phyloP scores from a whole-genome alignment of 2,888 invertebrate species.

The Ormyrus thymus region DNA sequence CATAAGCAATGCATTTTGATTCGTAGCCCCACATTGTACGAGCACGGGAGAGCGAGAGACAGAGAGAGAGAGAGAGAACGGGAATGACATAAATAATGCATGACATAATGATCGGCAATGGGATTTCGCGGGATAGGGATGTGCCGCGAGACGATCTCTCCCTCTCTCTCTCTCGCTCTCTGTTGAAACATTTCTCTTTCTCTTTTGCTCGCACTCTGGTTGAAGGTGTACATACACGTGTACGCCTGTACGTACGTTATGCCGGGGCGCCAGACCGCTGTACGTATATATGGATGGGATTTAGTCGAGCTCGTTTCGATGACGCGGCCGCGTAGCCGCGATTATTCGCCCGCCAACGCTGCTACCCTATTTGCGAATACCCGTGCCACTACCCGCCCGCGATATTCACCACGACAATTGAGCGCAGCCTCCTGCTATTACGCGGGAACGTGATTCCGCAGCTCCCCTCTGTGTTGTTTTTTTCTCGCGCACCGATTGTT shows the following conservation, averaged over 20 bases:
- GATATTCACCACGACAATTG: conserved; percentile 45
- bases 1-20: conserved; percentile 75
- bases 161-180: conserved; percentile 30
- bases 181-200: background rate
- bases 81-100: conserved; percentile 73
- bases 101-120: conserved; percentile 69
- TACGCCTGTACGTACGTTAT: conserved; percentile 38
- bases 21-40: conserved; percentile 64
- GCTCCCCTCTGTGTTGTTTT: background rate
- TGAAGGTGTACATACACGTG: conserved; percentile 35
- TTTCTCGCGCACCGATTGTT: background rate
- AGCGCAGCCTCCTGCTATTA: conserved; percentile 6
- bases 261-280: background rate
- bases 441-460: background rate
- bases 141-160: conserved; percentile 50
- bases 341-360: conserved; percentile 52
- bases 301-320: conserved; percentile 46
- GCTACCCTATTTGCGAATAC: conserved; percentile 40
- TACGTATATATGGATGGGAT: conserved; percentile 13
- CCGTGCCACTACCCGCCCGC: conserved; percentile 28
- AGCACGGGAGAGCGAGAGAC: conserved; percentile 14
- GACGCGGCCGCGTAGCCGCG: conserved; percentile 35
- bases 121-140: conserved; percentile 56
- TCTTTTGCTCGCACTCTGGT: conserved; percentile 8
- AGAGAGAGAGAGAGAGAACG: conserved; percentile 49